A percentile compares a stretch with the other conserved stretches of the same genome.
These are phyloP conservation scores for Diabrotica balteata DNA, from an alignment of 2,888 invertebrate genomes.

Conservation along the genomic window DNA sequence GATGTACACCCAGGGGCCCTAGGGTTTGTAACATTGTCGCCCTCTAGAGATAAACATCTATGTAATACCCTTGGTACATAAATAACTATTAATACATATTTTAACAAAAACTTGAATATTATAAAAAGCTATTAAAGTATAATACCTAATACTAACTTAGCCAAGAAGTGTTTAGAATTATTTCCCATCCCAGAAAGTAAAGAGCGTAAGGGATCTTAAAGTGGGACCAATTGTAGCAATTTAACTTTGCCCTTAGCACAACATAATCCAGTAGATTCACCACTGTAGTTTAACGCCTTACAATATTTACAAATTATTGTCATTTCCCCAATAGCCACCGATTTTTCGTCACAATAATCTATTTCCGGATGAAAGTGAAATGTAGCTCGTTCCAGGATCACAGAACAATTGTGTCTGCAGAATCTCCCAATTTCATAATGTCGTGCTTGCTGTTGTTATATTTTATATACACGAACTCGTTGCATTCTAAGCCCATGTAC, in stretches of 20 bases:
- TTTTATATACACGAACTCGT: background rate
- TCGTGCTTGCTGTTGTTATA: too few relatives aligned
- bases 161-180: background rate
- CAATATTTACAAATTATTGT: background rate
- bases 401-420: background rate
- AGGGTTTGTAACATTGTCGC: too few relatives aligned
- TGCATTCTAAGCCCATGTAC: background rate
- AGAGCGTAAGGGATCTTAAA: background rate
- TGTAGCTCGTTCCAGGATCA: conserved; percentile 2
- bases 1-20: too few relatives aligned
- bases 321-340: background rate
- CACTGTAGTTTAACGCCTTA: background rate
- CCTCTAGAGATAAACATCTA: too few relatives aligned
- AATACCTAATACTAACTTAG: too few relatives aligned
- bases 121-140: too few relatives aligned
- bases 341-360: background rate
- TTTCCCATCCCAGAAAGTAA: background rate
- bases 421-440: background rate
- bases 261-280: background rate
- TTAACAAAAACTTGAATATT: too few relatives aligned
- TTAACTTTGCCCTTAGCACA: conserved; percentile 1
- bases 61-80: too few relatives aligned
- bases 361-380: background rate
- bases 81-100: too few relatives aligned
- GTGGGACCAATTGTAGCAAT: conserved; percentile 2